phyloP scores from a whole-genome alignment of 2,888 invertebrate genomes.

The Exocentrus adspersus region DNA sequence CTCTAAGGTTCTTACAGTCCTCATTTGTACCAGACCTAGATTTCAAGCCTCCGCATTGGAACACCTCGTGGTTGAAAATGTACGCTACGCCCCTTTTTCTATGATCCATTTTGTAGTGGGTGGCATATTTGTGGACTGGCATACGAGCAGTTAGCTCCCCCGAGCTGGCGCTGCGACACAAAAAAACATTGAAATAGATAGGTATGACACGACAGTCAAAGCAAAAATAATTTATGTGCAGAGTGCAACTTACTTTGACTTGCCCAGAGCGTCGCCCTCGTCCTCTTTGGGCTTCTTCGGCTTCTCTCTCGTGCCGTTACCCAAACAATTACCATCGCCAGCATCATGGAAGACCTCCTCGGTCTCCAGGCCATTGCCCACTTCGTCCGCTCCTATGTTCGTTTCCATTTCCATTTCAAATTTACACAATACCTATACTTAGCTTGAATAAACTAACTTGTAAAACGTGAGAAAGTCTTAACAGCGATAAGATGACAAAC shows the following conservation, averaged over 20 bases:
- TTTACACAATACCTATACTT: too few species aligned
- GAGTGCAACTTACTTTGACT: constrained; percentile 50
- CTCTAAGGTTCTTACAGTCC: constrained; percentile 80
- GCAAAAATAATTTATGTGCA: too few species aligned
- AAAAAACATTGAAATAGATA: too few species aligned
- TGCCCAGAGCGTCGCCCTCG: constrained; percentile 52
- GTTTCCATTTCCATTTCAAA: constrained; percentile 38
- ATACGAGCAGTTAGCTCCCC: constrained; percentile 64
- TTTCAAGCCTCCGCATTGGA: constrained; percentile 77
- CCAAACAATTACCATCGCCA: constrained; percentile 49
- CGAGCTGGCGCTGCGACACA: constrained; percentile 26
- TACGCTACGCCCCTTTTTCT: constrained; percentile 82
- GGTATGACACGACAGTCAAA: too few species aligned
- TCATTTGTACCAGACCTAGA: constrained; percentile 85
- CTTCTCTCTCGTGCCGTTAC: too few species aligned
- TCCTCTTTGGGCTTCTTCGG: constrained; percentile 33
- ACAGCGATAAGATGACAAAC: too few species aligned
- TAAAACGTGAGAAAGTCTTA: too few species aligned
- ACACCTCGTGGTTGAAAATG: constrained; percentile 91
- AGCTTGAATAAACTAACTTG: too few species aligned
- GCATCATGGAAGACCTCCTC: constrained; percentile 43
- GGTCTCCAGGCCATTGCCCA: constrained; percentile 37
- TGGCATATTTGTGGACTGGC: constrained; percentile 75
- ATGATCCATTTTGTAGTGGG: constrained; percentile 89
- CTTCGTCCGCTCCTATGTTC: constrained; percentile 41